Evolutionary conservation across 1,140 invertebrate genomes (phyloP), one percentile per base, ranked within the genome.

Genomic region (Pollicipes pollicipes): DNA sequence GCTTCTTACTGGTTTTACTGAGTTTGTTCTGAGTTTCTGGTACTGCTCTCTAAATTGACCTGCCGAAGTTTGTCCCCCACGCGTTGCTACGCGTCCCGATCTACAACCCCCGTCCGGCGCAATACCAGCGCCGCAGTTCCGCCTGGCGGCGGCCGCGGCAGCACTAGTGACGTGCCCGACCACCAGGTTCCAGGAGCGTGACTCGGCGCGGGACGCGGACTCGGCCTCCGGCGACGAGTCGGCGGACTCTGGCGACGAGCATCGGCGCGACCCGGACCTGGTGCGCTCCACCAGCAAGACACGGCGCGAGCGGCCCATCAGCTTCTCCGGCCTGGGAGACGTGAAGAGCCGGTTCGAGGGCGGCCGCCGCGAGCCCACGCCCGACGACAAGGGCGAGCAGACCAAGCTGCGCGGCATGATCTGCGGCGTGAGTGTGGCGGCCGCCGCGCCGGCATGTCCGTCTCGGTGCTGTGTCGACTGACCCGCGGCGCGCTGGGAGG

Each of bases 331-430:
- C 72, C 90, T 93, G 88, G 87, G 87, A 70, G 89, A 91, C 77
- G 88, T 93, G 66, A 79, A 79, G 73, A 74, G 74, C 66, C 77
- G 77, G 37, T 79, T 76, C 74, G 77, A 76, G 74, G 74, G 69
- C 90, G 45, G 45, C 45, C 13, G 45, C 30, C 71, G 74, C 81
- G 87, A 90, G 73, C 3, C n/a, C 10, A 80, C 88, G 35, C 84
- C 86, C 13, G 87, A 90, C 76, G 82, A 88, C n/a, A 93, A 92
- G 78, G 89, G 93, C 76, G 91, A 94, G 80, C 88, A 93, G 73
- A 88, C 90, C 77, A 88, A 86, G 72, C 90, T 95, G 75, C 83
- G 91, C 64, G 91, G 88, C 75, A 82, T 88, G 70, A 80, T 93
- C 16, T 92, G 92, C 78, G 85, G 90, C 86, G 89, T 90, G 78